These are phyloP conservation scores for Hipposideros armiger DNA, from an alignment of 2,113 vertebrate species.

Conservation along the genomic window DNA sequence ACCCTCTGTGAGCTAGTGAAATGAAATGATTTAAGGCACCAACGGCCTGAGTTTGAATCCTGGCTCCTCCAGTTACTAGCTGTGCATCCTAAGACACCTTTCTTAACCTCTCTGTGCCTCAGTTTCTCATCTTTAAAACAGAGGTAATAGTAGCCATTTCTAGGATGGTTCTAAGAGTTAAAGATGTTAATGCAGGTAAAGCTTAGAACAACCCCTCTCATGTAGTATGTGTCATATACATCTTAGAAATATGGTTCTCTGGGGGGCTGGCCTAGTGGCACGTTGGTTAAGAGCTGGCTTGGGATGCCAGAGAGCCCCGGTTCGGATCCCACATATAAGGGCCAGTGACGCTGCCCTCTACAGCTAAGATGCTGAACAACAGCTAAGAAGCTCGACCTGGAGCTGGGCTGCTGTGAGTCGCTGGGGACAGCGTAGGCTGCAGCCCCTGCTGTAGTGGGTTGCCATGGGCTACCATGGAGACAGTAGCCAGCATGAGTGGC, in stretches of 20 bases:
- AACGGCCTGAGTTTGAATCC: not conserved
- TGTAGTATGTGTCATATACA: rapidly evolving
- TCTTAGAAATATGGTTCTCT: not conserved
- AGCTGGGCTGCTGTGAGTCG: too few species aligned
- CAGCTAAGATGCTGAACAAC: too few species aligned
- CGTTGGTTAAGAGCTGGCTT: too few species aligned
- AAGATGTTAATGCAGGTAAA: not conserved
- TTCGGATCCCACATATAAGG: too few species aligned
- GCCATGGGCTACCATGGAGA: too few species aligned
- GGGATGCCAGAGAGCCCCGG: too few species aligned
- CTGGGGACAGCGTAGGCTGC: too few species aligned
- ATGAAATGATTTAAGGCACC: not conserved
- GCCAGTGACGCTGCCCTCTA: too few species aligned
- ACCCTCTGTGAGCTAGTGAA: not conserved
- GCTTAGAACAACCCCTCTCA: not conserved
- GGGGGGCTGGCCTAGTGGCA: too few species aligned
- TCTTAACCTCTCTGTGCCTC: not conserved
- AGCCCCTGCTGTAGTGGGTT: too few species aligned
- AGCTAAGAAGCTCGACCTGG: too few species aligned
- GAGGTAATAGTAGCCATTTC: not conserved
- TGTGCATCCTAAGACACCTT: not conserved
- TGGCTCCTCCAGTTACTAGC: not conserved
- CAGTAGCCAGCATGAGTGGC: too few species aligned
- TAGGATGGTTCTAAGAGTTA: not conserved
- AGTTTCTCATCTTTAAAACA: not conserved